Base-by-base conservation (phyloP, 2,113 vertebrate species). In the Apteryx owenii region DNA sequence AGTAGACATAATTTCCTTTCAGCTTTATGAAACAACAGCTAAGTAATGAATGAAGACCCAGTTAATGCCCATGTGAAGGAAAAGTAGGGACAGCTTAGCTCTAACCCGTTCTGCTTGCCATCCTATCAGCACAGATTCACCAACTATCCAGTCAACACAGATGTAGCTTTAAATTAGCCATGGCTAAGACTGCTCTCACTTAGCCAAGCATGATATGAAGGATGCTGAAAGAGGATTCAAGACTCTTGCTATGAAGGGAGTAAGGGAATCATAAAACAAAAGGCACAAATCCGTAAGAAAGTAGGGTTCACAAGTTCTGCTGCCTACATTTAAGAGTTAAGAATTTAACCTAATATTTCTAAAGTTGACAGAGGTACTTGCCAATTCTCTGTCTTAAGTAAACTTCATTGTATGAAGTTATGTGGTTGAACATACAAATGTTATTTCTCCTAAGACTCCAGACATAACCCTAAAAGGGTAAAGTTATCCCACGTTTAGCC, bases 251-350 rank as follows among this genome's bases (percentile, higher is more conserved):
- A 78, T 18, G 78, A 91, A 76, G 25, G 62, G 84, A 91, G 21
- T 17, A 76, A 76, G 31, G 64, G 51, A 87, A 91, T 81, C 56
- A 61, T 28, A 77, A 79, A 87, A 6, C 87, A 96, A 87, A 91
- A 96, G 87, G 96, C 56, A 85, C 40, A 72, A 4, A 56, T 68
- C 87, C 65, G 81, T 94, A 79, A 92, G 29, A 94, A 95, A 91
- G 84, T 46, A 26, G 20, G 51, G 80, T 14, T 92, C 89, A 64
- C 78, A 82, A 78, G 77, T 91, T 91, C 84, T 95, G 64, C 91
- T 84, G 91, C 93, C 94, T 66, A 81, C 46, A 0, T 71, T 58
- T 33, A 10, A 31, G 33, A 58, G 17, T 33, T 54, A 28, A 54
- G 38, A 65, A 81, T 76, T 93, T 81, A 78, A 90, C 77, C 78